Evolutionary conservation across 2,888 invertebrate species (phyloP).

Genomic region (Piscicola geometra): DNA sequence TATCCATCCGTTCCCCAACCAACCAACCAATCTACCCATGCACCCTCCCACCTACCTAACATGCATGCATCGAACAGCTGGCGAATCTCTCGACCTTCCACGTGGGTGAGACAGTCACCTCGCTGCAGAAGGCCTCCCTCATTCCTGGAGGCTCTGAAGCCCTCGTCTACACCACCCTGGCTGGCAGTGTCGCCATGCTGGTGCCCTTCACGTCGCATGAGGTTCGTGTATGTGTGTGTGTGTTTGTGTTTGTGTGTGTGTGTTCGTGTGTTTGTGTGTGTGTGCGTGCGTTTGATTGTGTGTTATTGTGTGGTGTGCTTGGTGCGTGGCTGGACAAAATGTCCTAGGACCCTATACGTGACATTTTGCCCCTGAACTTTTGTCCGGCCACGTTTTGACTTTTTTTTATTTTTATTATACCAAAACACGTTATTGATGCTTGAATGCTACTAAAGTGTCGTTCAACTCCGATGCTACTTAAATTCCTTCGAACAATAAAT

Average conservation of each 20-base stretch:
- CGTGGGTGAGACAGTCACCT: slow-evolving; percentile 89
- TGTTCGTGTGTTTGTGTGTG: too few species aligned
- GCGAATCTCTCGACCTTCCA: slow-evolving; percentile 89
- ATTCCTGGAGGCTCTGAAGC: slow-evolving; percentile 97
- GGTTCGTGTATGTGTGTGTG: slow-evolving; percentile 41
- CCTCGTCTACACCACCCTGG: slow-evolving; percentile 88
- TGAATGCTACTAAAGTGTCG: too few species aligned
- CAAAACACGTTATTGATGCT: too few species aligned
- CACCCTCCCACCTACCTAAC: background rate
- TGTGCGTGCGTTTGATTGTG: background rate
- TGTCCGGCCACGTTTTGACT: too few species aligned
- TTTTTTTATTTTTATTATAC: too few species aligned
- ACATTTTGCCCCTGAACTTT: too few species aligned
- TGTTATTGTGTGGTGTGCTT: background rate
- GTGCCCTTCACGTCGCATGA: slow-evolving; percentile 56
- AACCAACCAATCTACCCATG: background rate
- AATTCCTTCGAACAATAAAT: too few species aligned
- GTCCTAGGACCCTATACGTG: too few species aligned
- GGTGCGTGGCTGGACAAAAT: too few species aligned
- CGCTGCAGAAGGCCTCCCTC: slow-evolving; percentile 88
- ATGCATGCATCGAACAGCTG: slow-evolving; percentile 52
- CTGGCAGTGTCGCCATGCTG: slow-evolving; percentile 61
- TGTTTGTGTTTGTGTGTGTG: background rate
- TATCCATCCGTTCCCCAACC: too few species aligned
- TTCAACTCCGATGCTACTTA: too few species aligned